Evolutionary conservation across 2,888 invertebrate species (phyloP), one percentile per base, ranked within the genome.

Genomic region (Drosophila putrida): DNA sequence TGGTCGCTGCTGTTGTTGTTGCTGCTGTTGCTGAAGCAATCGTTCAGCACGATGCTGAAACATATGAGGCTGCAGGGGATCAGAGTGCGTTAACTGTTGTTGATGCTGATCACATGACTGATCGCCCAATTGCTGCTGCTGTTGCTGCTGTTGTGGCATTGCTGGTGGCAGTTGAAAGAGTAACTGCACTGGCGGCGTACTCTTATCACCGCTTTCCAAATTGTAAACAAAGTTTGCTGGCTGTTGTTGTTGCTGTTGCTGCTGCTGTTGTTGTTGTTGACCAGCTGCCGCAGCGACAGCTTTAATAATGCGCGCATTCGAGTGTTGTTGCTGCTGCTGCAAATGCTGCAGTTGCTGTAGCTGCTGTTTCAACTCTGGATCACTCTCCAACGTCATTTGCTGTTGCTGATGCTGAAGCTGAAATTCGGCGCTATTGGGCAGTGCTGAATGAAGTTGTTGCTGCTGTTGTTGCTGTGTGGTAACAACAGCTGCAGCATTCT

Each of bases 181-280:
- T 57, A 93, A 80, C 78, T 93, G 93, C 63, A 93, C 78, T 8
- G 93, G 92, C 49, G 91, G 91, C 5, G 93, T 89, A 47, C 91
- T 90, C 63, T 93, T 92, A 43, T 93, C 93, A 6, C 90, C 82
- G 6, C 84, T 87, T 60, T 92, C 93, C 31, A 93, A 91, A 75
- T 93, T 93, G 55, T 93, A 93, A 33, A 93, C 91, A 80, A 91
- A 93, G 68, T 92, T 92, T 25, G 92, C 87, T 49, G 92, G 91
- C 71, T 73, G 84, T 46, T 81, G 82, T 15, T 88, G 90, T 13
- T 83, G 91, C 65, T 20, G 20, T 3, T 88, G 90, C 31, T 82
- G 91, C 64, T 82, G 87, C 73, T 73, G 84, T 43, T 81, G 82
- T 20, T 77, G 90, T 43, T 83, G 87, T 71, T 86, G 90, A 62